Conservation (phyloP, 2,888 invertebrate genomes). For the Serrognathus titanus region DNA sequence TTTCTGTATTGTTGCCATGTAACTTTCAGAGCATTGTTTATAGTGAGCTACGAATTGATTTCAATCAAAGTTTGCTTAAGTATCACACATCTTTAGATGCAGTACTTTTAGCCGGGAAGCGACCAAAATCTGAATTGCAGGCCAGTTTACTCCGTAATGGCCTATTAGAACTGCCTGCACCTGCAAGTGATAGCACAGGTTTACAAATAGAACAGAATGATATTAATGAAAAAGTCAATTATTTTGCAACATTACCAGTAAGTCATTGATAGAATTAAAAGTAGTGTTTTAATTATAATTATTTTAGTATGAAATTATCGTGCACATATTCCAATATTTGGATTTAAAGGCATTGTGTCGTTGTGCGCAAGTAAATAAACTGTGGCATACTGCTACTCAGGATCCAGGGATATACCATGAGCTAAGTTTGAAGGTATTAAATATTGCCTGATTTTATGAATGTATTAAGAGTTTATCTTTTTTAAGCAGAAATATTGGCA, state of each 20-base stretch:
- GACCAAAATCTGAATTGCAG: slow-evolving; percentile 34
- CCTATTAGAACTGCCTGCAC: slow-evolving; percentile 22
- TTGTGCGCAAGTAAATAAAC: slow-evolving; percentile 71
- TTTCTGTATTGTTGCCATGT: background rate
- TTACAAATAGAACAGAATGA: background rate
- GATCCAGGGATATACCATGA: slow-evolving; percentile 76
- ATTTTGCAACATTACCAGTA: slow-evolving; percentile 45
- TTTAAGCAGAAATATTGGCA: slow-evolving; percentile 67
- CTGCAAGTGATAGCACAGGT: background rate
- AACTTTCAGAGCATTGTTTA: slow-evolving; percentile 30
- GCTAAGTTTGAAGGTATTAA: slow-evolving; percentile 65
- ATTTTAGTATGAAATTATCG: slow-evolving; percentile 77
- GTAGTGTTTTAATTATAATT: slow-evolving; percentile 10
- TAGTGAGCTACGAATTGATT: slow-evolving; percentile 79
- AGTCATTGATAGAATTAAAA: slow-evolving; percentile 12
- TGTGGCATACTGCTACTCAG: slow-evolving; percentile 67
- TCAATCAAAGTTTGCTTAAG: slow-evolving; percentile 74
- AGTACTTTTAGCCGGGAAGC: slow-evolving; percentile 68
- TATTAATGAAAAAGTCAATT: slow-evolving; percentile 14
- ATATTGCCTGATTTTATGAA: slow-evolving; percentile 16
- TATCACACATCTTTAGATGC: slow-evolving; percentile 90
- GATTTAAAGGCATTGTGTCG: slow-evolving; percentile 75
- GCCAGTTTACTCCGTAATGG: slow-evolving; percentile 30
- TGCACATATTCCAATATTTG: slow-evolving; percentile 75
- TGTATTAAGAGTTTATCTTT: slow-evolving; percentile 3